Evolutionary conservation across 1,140 invertebrate species (phyloP), one percentile per base, ranked within the genome.

Genomic region (Brachionus rotundiformis): DNA sequence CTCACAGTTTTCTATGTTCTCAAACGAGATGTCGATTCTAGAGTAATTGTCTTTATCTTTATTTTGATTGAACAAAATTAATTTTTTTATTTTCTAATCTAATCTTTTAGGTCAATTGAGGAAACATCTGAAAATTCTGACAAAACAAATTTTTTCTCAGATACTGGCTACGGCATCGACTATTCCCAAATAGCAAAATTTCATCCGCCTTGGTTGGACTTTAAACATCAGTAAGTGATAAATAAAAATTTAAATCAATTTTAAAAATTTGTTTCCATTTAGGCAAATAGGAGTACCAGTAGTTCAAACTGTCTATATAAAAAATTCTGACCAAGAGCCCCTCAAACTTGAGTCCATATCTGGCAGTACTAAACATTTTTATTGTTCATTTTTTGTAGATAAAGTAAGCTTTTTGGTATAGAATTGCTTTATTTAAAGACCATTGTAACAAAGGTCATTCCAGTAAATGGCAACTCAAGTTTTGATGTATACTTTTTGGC

Each of bases 401-500:
- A 94, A 94, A 90, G 93, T 94, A 87, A 84, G 84, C 85, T 19
- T 54, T 63, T 65, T 68, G 36, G 73, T 41, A 11, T 82, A 27
- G 27, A 19, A 41, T 75, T 31, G 47, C 65, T 36, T 23, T 31
- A 75, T 73, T 76, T 84, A 11, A 82, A 84, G 83, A 85, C 83
- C 84, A 84, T 82, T 84, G 82, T 82, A 39, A 89, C 89, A 7
- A 84, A 94, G 93, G 90, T 92, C 84, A 92, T 98, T 86, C 92
- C 93, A 85, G 94, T 95, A 61, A 91, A 93, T 81, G 92, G 93
- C 63, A 97, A 97, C 87, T 97, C 95, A 83, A 93, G 94, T 82
- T 98, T 98, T 89, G 95, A 93, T 90, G 93, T 98, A 84, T 94
- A 97, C 80, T 97, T 96, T 89, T 90, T 98, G 84, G 95, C 95